These are phyloP conservation scores for Leptinotarsa peninsularis DNA, from an alignment of 2,888 invertebrate genomes.

Conservation along the genomic window DNA sequence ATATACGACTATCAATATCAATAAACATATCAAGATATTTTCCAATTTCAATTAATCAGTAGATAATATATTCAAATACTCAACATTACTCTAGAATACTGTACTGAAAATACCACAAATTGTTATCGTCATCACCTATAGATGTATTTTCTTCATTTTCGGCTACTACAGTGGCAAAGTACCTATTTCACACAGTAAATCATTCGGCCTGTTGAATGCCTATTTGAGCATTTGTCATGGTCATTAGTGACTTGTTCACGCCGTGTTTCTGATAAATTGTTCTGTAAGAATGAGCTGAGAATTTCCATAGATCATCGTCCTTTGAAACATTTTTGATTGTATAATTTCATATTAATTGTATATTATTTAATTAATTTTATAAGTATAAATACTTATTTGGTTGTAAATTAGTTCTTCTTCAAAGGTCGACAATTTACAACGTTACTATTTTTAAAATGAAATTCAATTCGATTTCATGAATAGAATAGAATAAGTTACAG, in stretches of 20 bases:
- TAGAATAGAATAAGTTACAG: too few species aligned
- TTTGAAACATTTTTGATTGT: background rate
- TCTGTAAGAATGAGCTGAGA: slow-evolving; percentile 24
- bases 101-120: too few species aligned
- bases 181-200: slow-evolving; percentile 55
- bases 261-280: slow-evolving; percentile 47
- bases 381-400: background rate
- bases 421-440: too few species aligned
- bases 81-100: too few species aligned
- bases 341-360: background rate
- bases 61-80: too few species aligned
- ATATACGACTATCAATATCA: too few species aligned
- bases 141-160: background rate
- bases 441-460: too few species aligned
- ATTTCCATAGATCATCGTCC: slow-evolving; percentile 25
- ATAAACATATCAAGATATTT: too few species aligned
- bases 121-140: background rate
- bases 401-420: background rate
- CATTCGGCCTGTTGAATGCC: slow-evolving; percentile 55
- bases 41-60: too few species aligned
- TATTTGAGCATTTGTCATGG: slow-evolving; percentile 49
- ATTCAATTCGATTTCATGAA: too few species aligned
- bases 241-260: slow-evolving; percentile 47
- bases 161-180: slow-evolving; percentile 34
- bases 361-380: too few species aligned